phyloP scores from a whole-genome alignment of 2,888 invertebrate species.

The Leptopilina syphax region DNA sequence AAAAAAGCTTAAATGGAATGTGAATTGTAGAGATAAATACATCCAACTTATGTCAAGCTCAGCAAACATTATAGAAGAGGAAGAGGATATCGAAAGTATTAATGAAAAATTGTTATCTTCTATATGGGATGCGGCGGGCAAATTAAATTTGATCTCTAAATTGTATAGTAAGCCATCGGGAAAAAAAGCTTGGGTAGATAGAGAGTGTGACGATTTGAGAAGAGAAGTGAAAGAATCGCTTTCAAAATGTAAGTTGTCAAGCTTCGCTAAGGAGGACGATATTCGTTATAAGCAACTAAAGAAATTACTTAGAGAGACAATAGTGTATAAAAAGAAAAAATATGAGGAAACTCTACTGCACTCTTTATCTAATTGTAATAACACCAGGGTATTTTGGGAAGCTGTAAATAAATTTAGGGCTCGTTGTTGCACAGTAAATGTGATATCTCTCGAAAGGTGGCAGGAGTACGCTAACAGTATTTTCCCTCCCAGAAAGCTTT shows the following conservation, averaged over 20 bases:
- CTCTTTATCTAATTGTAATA: background rate
- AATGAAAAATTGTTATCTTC: slow-evolving; percentile 8
- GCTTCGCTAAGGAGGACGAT: background rate
- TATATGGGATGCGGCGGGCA: slow-evolving; percentile 1
- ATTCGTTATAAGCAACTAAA: background rate
- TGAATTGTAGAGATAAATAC: background rate
- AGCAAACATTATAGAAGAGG: background rate
- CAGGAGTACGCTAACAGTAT: too few relatives aligned
- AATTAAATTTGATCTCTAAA: background rate
- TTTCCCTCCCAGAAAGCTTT: too few relatives aligned
- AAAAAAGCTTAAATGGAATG: background rate
- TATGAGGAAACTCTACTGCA: slow-evolving; percentile 1
- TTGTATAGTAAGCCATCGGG: background rate
- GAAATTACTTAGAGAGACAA: background rate
- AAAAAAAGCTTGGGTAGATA: background rate
- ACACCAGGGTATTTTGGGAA: too few relatives aligned
- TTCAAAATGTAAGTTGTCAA: background rate
- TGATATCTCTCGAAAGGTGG: too few relatives aligned
- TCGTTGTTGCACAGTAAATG: too few relatives aligned
- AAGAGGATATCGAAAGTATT: background rate
- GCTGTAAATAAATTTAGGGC: too few relatives aligned
- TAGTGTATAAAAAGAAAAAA: slow-evolving; percentile 3
- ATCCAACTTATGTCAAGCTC: background rate
- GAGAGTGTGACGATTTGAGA: background rate
- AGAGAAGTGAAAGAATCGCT: background rate